Evolutionary conservation across 1,140 invertebrate genomes (phyloP), one percentile per base, ranked within the genome.

Genomic region (Ceratina australensis): DNA sequence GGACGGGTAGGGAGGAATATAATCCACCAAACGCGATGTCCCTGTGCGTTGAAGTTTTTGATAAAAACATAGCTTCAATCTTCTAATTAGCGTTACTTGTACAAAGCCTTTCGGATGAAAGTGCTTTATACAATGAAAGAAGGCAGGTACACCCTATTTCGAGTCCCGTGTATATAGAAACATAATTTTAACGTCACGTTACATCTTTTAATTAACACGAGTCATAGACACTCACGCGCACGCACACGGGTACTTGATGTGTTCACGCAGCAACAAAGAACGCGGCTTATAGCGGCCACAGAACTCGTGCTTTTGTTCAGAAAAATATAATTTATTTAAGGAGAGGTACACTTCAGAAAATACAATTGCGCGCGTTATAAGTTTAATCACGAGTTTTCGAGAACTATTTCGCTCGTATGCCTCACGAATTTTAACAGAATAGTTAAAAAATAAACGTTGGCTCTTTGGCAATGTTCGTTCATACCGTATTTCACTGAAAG

Each of bases 141-240:
- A 12, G 13, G 5, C 10, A 10, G 10, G 33, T 52, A 52, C 47
- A 33, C 13, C 20, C 18, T 59, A 24, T 71, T 71, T 71, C 28
- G 16, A 71, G 33, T 59, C 20, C 22, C 56, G 54, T 59, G 68
- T 26, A 59, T 47, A 71, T 57, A 71, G 54, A 56, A 16, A 52
- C n/a, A 52, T 52, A 50, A 63, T 72, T 72, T 72, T 63, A 72
- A 33, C 57, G 42, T 60, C 20, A 12, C 50, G 57, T 50, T n/a
- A 12, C 42, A 16, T 72, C 59, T 72, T 72, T 72, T 72, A 72
- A 72, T 72, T 72, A 63, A 72, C 24, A 47, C 57, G 33, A 52
- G 59, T 22, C 26, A 8, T 63, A 52, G 47, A 63, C 8, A 63
- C 33, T 5, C 5, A 42, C 33, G 33, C 33, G 33, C 33, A 42